phyloP scores from a whole-genome alignment of 2,797 vertebrate species.

The Megaceryle alcyon region DNA sequence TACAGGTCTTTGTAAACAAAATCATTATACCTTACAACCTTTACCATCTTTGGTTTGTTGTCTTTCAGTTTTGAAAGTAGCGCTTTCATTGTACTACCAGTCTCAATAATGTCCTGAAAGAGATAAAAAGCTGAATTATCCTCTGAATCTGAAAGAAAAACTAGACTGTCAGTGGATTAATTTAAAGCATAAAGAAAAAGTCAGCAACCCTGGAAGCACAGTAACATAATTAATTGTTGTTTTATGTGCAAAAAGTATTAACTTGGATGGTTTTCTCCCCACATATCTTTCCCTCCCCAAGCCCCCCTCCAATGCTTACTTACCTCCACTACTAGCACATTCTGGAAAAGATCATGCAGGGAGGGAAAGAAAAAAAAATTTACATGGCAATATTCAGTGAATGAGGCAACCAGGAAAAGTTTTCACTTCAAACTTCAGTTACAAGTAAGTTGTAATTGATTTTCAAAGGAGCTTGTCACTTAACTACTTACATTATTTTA shows the following conservation, averaged over 20 bases:
- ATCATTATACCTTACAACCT: slow-evolving; percentile 84
- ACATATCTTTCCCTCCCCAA: not conserved
- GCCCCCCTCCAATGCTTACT: not conserved
- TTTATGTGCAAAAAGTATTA: not conserved
- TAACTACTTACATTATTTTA: not conserved
- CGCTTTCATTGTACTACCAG: slow-evolving; percentile 86
- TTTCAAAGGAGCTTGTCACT: not conserved
- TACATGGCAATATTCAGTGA: not conserved
- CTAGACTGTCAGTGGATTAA: not conserved
- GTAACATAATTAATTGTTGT: not conserved
- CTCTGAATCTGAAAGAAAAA: not conserved
- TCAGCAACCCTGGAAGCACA: not conserved
- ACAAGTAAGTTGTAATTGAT: not conserved
- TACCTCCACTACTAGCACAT: slow-evolving; percentile 90
- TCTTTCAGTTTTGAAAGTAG: slow-evolving; percentile 82
- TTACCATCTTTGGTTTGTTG: slow-evolving; percentile 86
- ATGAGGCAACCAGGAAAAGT: not conserved
- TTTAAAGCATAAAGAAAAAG: not conserved
- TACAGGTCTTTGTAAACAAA: too few relatives aligned
- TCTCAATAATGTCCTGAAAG: slow-evolving; percentile 87
- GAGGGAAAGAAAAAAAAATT: not conserved
- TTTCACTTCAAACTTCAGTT: not conserved
- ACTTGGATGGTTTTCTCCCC: too few relatives aligned
- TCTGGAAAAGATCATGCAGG: slow-evolving; percentile 71
- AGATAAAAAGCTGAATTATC: not conserved